Conservation (phyloP, 23 tunicate genomes). For the Trididemnum miniatum region DNA sequence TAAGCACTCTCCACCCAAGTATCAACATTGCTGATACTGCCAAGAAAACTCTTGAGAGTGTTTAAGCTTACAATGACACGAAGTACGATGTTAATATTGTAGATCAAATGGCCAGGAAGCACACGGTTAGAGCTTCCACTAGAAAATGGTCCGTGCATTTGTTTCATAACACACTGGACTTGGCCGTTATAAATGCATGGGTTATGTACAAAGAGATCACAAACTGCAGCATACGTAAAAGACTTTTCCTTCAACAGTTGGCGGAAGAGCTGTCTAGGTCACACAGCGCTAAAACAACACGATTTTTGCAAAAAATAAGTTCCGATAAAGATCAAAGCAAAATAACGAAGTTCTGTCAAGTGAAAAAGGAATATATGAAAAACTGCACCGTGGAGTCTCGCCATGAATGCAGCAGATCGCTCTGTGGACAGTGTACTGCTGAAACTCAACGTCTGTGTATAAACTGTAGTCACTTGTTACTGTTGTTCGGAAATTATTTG, state of each 20-base stretch:
- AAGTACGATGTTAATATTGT: constrained; percentile 18
- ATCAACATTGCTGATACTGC: not conserved
- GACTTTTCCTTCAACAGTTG: constrained; percentile 7
- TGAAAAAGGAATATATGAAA: not conserved
- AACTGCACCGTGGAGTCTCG: constrained; percentile 5
- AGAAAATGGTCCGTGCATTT: constrained; percentile 3
- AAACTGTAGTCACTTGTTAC: not conserved
- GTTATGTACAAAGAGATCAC: not conserved
- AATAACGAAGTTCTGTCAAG: constrained; percentile 17
- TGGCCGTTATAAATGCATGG: constrained; percentile 15
- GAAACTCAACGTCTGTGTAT: constrained; percentile 1
- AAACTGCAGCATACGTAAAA: not conserved
- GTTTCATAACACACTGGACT: constrained; percentile 3
- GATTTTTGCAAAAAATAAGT: not conserved
- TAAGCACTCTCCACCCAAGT: not conserved
- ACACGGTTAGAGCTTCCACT: constrained; percentile 21
- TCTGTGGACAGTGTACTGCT: constrained; percentile 24
- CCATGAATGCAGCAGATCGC: not conserved
- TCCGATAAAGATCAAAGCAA: not conserved
- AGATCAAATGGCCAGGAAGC: constrained; percentile 2
- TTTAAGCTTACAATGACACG: constrained; percentile 24
- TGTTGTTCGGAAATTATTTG: not conserved
- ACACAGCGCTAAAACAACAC: not conserved
- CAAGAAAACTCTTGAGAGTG: not conserved
- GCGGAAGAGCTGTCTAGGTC: not conserved